A percentile compares a stretch with the other conserved stretches of the same genome.
phyloP scores from a whole-genome alignment of 1,140 invertebrate species.

The Kradibia gibbosae region DNA sequence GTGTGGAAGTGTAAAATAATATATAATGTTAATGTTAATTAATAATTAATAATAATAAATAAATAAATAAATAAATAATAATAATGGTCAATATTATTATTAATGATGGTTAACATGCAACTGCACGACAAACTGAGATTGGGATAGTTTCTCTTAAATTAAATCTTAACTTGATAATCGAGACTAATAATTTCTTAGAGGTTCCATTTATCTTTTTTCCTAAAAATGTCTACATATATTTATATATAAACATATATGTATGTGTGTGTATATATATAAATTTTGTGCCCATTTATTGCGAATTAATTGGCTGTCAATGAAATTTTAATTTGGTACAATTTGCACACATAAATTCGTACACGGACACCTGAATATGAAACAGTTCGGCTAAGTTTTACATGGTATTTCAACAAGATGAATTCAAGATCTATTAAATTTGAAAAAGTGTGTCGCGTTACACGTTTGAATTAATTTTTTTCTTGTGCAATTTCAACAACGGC shows the following conservation, averaged over 20 bases:
- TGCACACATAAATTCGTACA: background rate
- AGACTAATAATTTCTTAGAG: constrained; percentile 66
- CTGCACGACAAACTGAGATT: constrained; percentile 59
- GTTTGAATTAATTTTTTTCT: constrained; percentile 24
- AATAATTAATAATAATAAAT: constrained; percentile 58
- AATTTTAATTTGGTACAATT: constrained; percentile 22
- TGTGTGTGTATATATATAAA: too few relatives aligned
- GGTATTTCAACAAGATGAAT: too few relatives aligned
- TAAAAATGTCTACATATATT: background rate
- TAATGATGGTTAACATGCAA: constrained; percentile 45
- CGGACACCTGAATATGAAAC: background rate
- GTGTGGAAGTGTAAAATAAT: constrained; percentile 65
- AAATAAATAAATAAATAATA: constrained; percentile 55
- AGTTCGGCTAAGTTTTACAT: background rate
- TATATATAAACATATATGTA: too few relatives aligned
- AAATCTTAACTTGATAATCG: constrained; percentile 59
- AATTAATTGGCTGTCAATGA: background rate
- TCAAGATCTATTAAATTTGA: too few relatives aligned
- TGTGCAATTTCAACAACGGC: constrained; percentile 30
- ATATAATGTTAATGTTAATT: constrained; percentile 66
- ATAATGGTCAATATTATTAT: constrained; percentile 63
- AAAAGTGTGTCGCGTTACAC: too few relatives aligned
- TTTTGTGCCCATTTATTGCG: background rate
- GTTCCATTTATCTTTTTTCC: constrained; percentile 44
- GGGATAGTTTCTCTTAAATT: constrained; percentile 59